phyloP scores from a whole-genome alignment of 2,888 invertebrate species.

The Pteria penguin region DNA sequence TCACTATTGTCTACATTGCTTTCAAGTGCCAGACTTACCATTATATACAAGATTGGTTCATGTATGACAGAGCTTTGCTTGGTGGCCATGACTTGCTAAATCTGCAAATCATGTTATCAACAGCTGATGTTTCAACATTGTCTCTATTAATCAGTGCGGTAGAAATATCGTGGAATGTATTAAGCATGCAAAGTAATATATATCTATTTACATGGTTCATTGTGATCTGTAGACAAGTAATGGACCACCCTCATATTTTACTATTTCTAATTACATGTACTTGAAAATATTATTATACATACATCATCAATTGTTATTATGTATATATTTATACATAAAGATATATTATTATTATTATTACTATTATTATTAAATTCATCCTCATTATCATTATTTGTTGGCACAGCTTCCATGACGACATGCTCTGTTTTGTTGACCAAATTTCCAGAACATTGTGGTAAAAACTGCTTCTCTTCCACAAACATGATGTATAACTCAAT shows the following conservation, averaged over 20 bases:
- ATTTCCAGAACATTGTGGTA: slow-evolving; percentile 6
- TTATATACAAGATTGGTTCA: too few species aligned
- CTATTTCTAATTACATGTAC: not conserved
- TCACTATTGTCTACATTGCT: too few species aligned
- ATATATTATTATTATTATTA: slow-evolving; percentile 3
- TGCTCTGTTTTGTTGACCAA: slow-evolving; percentile 19
- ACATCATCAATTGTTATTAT: not conserved
- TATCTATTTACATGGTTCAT: too few species aligned
- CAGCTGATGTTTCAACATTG: not conserved
- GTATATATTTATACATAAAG: not conserved
- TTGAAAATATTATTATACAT: not conserved
- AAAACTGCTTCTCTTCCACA: slow-evolving; percentile 15
- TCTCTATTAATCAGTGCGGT: not conserved
- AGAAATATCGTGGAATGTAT: not conserved
- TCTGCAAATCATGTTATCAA: too few species aligned
- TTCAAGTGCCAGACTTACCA: too few species aligned
- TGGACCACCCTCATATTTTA: not conserved
- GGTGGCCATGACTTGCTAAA: too few species aligned
- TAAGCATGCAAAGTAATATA: too few species aligned
- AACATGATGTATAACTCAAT: too few species aligned
- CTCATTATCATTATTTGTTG: slow-evolving; percentile 3
- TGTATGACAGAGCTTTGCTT: too few species aligned
- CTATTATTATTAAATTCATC: not conserved
- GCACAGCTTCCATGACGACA: slow-evolving; percentile 28
- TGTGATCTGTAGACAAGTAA: not conserved